Percentiles rank a stretch among this genome's conserved stretches.
These are phyloP conservation scores for Thaumetopoea pityocampa DNA, from an alignment of 1,140 invertebrate genomes.

Conservation along the genomic window DNA sequence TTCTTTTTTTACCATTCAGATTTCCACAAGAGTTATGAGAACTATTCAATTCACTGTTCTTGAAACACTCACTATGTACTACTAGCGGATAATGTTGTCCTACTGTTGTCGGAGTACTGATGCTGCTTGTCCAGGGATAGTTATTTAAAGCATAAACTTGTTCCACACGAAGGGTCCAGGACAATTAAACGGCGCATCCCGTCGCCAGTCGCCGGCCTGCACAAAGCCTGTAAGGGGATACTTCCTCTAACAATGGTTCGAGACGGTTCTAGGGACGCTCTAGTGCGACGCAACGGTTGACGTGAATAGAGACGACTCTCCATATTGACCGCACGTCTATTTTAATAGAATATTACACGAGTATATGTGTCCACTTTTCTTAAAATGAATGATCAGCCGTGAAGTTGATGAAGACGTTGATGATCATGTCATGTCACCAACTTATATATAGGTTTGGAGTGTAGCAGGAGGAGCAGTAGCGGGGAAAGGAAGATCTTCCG, in stretches of 20 bases:
- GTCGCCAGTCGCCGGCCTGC: slow-evolving; percentile 37
- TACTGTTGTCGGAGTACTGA: slow-evolving; percentile 38
- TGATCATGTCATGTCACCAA: too few relatives aligned
- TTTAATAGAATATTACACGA: too few relatives aligned
- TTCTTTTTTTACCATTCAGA: too few relatives aligned
- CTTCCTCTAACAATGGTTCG: slow-evolving; percentile 64
- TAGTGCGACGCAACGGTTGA: slow-evolving; percentile 28
- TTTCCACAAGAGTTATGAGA: too few relatives aligned
- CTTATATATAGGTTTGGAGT: too few relatives aligned
- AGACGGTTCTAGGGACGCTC: slow-evolving; percentile 41
- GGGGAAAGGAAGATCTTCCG: too few relatives aligned
- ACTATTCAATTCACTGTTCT: slow-evolving; percentile 2
- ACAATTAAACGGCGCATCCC: slow-evolving; percentile 64
- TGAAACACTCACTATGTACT: slow-evolving; percentile 9
- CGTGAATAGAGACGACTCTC: slow-evolving; percentile 15
- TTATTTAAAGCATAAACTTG: slow-evolving; percentile 58
- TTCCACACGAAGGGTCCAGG: slow-evolving; percentile 49
- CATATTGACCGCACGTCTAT: slow-evolving; percentile 17
- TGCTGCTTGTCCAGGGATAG: slow-evolving; percentile 36
- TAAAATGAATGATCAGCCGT: too few relatives aligned
- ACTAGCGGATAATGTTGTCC: background rate
- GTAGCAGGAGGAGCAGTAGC: too few relatives aligned
- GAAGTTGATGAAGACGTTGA: too few relatives aligned
- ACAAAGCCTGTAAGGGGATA: slow-evolving; percentile 68
- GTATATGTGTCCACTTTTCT: too few relatives aligned